Percentiles rank a stretch among this genome's conserved stretches.
phyloP scores from a whole-genome alignment of 92 coral and sea anemone species.

The Bergia sp. region DNA sequence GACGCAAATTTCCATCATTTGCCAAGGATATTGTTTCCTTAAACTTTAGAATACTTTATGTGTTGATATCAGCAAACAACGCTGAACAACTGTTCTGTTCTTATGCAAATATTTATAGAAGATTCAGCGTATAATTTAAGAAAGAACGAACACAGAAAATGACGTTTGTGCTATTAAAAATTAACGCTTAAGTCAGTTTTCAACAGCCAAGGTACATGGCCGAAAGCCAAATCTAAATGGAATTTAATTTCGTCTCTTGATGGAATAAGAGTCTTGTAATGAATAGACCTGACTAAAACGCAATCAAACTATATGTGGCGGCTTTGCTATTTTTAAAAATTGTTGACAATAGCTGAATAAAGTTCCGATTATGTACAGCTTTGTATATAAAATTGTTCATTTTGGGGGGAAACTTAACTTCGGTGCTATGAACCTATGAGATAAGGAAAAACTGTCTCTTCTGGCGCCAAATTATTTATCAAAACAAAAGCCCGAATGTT shows the following conservation, averaged over 20 bases:
- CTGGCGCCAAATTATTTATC: background rate
- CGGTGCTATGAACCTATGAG: background rate
- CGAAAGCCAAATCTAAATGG: conserved; percentile 30
- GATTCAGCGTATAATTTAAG: conserved; percentile 26
- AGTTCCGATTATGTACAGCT: conserved; percentile 27
- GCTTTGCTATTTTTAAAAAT: background rate
- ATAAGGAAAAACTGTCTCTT: background rate
- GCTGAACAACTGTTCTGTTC: conserved; percentile 50
- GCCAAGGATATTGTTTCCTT: conserved; percentile 51
- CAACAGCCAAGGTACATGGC: conserved; percentile 17
- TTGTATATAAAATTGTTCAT: conserved; percentile 11
- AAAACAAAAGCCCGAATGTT: background rate
- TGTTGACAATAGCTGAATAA: conserved; percentile 8
- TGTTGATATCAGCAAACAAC: conserved; percentile 52
- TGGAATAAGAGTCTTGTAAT: background rate
- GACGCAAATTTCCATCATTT: conserved; percentile 38
- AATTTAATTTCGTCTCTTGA: conserved; percentile 23
- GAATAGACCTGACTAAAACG: background rate
- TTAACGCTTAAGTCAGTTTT: conserved; percentile 40
- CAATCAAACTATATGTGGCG: background rate
- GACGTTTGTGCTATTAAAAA: conserved; percentile 52
- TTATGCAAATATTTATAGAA: conserved; percentile 67
- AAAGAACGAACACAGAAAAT: conserved; percentile 55
- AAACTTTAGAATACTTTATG: conserved; percentile 65
- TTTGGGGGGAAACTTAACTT: background rate